Base-by-base conservation (phyloP, 2,797 vertebrate species). In the Hippoglossus hippoglossus region DNA sequence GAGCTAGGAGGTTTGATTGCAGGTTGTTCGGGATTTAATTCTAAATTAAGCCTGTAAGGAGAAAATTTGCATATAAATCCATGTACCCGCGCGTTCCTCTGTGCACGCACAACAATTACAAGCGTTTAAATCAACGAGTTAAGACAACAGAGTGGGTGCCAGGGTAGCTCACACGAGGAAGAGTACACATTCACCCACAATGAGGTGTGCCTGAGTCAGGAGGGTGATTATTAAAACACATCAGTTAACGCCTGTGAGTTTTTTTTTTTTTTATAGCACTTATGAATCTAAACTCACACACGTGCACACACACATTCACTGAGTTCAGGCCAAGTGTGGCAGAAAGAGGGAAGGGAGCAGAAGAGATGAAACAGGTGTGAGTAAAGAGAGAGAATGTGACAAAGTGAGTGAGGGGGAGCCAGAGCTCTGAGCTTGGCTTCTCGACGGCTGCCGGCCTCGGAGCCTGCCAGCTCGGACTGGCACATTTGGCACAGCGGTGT, bases 41-140 rank as follows among this genome's bases (percentile, higher is more conserved):
- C 81, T 87, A 90, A 89, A 85, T 83, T 75, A 90, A 87, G 76
- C 82, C 71, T 58, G 76, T 50, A 81, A 82, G 73, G 76, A 69
- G 65, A 79, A 82, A 77, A 86, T 85, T 26, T 85, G 86, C 82
- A 73, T 91, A 73, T 82, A 81, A 91, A 87, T 90, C 63, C 71
- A 77, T 86, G 84, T 74, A 84, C 69, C 57, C 60, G 87, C 64
- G 47, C 73, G 77, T 75, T 81, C 51, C 60, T 67, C 51, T 75
- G 65, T 67, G 65, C 73, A 67, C 55, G 52, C 51, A 78, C 71
- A 80, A 87, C 79, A 87, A 88, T 82, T 80, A 84, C 55, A 83
- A 70, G 70, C 73, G 74, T 80, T 87, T 60, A 81, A 86, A 77
- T 46, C 50, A 55, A 28, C 58, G 64, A 62, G 59, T 78, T 47